Conservation (phyloP, 2,888 invertebrate species). For the Epicampocera succincta region DNA sequence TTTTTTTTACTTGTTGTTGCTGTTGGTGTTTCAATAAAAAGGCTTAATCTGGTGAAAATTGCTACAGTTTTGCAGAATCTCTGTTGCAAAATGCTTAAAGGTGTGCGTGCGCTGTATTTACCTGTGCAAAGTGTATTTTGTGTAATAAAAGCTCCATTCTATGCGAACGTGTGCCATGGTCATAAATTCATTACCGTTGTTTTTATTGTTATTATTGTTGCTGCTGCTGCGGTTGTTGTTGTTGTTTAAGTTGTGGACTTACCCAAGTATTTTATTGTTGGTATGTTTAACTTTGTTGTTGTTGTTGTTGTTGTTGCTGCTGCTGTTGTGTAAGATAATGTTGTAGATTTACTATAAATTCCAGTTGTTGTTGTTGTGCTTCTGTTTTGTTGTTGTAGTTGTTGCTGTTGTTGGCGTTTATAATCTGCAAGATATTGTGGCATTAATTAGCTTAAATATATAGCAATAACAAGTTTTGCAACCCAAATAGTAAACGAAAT, state of each 20-base stretch:
- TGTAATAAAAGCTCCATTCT: conserved; percentile 46
- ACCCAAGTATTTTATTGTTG: conserved; percentile 56
- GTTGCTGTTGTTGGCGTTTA: conserved; percentile 7
- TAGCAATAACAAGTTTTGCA: background rate
- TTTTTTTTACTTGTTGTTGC: too few relatives aligned
- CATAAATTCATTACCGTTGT: conserved; percentile 48
- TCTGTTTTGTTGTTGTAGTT: conserved; percentile 1
- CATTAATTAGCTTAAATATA: conserved; percentile 57
- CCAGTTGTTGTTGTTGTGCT: background rate
- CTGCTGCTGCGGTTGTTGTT: conserved; percentile 15
- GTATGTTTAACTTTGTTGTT: conserved; percentile 33
- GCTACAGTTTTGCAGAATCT: conserved; percentile 59
- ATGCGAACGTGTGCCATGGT: conserved; percentile 54
- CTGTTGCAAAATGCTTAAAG: conserved; percentile 34
- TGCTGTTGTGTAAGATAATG: background rate
- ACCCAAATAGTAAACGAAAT: conserved; percentile 19
- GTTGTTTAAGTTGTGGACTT: conserved; percentile 39
- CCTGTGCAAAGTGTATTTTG: conserved; percentile 39
- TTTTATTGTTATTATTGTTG: conserved; percentile 41
- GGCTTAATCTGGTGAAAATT: conserved; percentile 55
- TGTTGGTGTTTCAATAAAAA: conserved; percentile 46
- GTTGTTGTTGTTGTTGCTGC: conserved; percentile 19
- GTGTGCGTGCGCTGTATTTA: conserved; percentile 35
- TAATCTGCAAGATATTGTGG: conserved; percentile 52
- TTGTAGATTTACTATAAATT: conserved; percentile 28